Percentiles rank a stretch among this genome's conserved stretches.
Evolutionary conservation across 2,113 vertebrate genomes (phyloP).

Genomic region (Syngnathus typhle): DNA sequence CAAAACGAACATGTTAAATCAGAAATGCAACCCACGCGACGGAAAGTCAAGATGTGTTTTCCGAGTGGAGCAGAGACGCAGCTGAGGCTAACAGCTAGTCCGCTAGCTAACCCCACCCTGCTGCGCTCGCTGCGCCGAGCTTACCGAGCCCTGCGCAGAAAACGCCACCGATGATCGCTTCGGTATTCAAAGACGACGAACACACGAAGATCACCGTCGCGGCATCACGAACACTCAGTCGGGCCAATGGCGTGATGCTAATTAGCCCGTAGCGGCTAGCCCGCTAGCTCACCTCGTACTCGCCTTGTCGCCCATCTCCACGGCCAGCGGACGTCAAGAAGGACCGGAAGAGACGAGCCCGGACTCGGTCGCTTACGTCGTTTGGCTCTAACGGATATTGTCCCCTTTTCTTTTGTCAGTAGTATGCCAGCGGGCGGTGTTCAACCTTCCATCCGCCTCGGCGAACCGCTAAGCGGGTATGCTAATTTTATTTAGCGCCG

Average conservation of each 20-base stretch:
- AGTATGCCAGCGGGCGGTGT: slow-evolving; percentile 8
- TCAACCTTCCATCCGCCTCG: slow-evolving; percentile 40
- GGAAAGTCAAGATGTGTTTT: background rate
- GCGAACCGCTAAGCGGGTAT: slow-evolving; percentile 41
- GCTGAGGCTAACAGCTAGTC: background rate
- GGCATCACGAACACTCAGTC: background rate
- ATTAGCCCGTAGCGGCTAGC: slow-evolving; percentile 35
- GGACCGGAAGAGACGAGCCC: slow-evolving; percentile 43
- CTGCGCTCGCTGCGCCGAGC: slow-evolving; percentile 31
- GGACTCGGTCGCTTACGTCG: slow-evolving; percentile 10
- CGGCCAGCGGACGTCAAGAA: slow-evolving; percentile 55
- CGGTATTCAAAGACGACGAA: background rate
- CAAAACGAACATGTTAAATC: background rate
- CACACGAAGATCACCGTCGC: background rate
- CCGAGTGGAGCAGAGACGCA: background rate
- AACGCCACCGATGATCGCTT: background rate
- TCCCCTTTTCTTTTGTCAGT: background rate
- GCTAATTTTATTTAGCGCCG: slow-evolving; percentile 56
- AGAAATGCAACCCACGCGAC: background rate
- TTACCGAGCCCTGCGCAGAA: slow-evolving; percentile 2
- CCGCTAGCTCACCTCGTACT: slow-evolving; percentile 66
- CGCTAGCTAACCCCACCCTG: slow-evolving; percentile 62
- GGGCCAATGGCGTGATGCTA: slow-evolving; percentile 52
- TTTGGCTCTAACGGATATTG: background rate
- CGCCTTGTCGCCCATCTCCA: slow-evolving; percentile 68